Conservation (phyloP, 2,797 vertebrate species). For the Scarus forsteni region DNA sequence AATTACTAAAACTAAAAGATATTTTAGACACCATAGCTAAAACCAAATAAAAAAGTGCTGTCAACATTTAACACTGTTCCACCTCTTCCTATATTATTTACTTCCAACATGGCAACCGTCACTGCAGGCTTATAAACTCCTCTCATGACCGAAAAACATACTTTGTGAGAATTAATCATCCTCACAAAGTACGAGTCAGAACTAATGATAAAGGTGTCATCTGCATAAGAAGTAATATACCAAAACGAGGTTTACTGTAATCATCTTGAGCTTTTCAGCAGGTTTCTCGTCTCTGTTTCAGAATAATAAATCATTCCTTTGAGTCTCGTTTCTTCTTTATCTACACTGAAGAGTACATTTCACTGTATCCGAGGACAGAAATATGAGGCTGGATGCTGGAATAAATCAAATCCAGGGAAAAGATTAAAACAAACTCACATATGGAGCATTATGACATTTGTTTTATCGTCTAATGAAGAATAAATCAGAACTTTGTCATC, state of each 20-base stretch:
- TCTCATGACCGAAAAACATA: no score
- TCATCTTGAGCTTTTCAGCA: background rate
- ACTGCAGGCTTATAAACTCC: no score
- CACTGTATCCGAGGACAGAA: no score
- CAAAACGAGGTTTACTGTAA: background rate
- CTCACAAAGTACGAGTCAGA: no score
- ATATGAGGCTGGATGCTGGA: background rate
- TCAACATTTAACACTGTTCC: no score
- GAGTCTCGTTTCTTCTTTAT: background rate
- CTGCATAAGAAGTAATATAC: background rate
- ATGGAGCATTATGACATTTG: slow-evolving; percentile 32
- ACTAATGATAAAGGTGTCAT: background rate
- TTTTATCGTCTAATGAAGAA: slow-evolving; percentile 36
- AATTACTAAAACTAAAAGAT: no score
- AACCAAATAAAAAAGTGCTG: no score
- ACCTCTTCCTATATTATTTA: no score
- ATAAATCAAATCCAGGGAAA: slow-evolving; percentile 38
- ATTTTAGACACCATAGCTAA: no score
- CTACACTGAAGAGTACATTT: background rate
- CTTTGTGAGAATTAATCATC: no score
- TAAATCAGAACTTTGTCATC: slow-evolving; percentile 43
- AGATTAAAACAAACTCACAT: slow-evolving; percentile 43
- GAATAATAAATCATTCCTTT: background rate
- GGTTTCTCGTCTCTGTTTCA: background rate
- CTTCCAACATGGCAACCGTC: no score